phyloP scores from a whole-genome alignment of 2,797 vertebrate species.

The Cossypha polioptera region DNA sequence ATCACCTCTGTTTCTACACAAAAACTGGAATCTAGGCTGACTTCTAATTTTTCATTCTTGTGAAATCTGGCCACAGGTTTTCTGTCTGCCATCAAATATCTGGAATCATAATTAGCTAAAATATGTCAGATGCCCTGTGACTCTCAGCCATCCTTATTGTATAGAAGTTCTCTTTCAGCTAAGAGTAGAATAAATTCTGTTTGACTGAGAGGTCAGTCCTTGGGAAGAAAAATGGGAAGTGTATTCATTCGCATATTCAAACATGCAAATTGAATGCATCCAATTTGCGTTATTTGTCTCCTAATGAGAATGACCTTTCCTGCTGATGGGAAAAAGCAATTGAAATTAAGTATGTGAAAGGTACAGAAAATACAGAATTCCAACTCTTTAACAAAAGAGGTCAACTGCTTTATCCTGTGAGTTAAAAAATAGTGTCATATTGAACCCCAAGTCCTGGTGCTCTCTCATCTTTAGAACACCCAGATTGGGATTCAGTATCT shows the following conservation, averaged over 20 bases:
- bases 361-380: neutral
- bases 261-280: slow-evolving; percentile 27
- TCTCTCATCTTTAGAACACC: neutral
- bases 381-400: neutral
- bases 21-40: slow-evolving; percentile 24
- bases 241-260: neutral
- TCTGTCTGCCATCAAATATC: slow-evolving; percentile 31
- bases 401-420: neutral
- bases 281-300: slow-evolving; percentile 19
- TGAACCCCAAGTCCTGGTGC: neutral
- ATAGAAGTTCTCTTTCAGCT: slow-evolving; percentile 7
- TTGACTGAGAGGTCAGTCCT: slow-evolving; percentile 13
- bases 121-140: slow-evolving; percentile 14
- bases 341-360: neutral
- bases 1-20: slow-evolving; percentile 47
- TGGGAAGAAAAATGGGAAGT: slow-evolving; percentile 34
- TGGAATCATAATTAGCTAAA: slow-evolving; percentile 32
- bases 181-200: slow-evolving; percentile 31
- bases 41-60: slow-evolving; percentile 47
- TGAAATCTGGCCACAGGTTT: slow-evolving; percentile 14
- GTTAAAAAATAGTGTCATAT: neutral
- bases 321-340: neutral
- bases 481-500: neutral
- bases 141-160: slow-evolving; percentile 35
- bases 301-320: slow-evolving; percentile 37